Evolutionary conservation across 2,888 invertebrate species (phyloP).

Genomic region (Agonopterix subpropinquella): DNA sequence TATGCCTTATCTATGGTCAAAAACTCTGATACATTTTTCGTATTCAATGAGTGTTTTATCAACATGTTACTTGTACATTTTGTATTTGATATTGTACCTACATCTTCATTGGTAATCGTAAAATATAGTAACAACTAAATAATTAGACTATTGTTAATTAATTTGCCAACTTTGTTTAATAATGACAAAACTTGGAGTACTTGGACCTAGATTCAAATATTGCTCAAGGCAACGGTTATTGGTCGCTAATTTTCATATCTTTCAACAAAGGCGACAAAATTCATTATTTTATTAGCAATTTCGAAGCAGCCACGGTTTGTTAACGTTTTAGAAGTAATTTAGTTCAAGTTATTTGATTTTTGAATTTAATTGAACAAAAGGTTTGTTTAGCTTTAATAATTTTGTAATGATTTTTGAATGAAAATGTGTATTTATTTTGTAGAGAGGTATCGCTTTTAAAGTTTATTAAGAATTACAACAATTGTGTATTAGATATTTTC

Average conservation of each 20-base stretch:
- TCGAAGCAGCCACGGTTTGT: background rate
- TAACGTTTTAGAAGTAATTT: background rate
- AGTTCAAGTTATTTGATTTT: background rate
- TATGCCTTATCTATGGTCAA: background rate
- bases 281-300: background rate
- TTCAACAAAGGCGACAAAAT: background rate
- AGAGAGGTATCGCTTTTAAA: slow-evolving; percentile 1
- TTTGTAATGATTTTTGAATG: slow-evolving; percentile 13
- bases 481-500: no score
- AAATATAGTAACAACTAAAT: no score
- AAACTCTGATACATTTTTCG: background rate
- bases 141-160: no score
- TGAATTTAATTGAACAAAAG: background rate
- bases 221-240: background rate
- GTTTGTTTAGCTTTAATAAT: slow-evolving; percentile 13
- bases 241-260: background rate
- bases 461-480: background rate
- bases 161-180: background rate
- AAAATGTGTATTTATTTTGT: slow-evolving; percentile 13
- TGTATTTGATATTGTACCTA: no score
- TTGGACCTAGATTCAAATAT: background rate
- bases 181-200: background rate
- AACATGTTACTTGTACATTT: background rate
- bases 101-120: no score
- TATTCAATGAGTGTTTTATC: background rate